Base-by-base conservation (phyloP, 1,140 invertebrate genomes). In the Limonius californicus region DNA sequence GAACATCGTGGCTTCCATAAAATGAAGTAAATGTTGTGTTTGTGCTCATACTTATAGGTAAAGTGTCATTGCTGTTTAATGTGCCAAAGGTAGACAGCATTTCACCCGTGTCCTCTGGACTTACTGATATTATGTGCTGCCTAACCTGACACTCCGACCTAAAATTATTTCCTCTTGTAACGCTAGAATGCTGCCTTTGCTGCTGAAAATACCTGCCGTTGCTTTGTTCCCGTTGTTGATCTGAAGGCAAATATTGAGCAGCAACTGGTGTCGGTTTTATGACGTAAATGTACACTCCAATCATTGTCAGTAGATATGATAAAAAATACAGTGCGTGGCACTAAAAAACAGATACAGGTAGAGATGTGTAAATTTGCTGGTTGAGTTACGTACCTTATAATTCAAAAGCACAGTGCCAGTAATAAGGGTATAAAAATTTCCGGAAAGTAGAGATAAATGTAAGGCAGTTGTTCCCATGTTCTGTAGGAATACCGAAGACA, bases 341-440 rank as follows among this genome's bases (percentile, higher is more conserved):
- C 90, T 93, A 80, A 30, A n/a, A n/a, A n/a, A n/a, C n/a, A n/a
- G n/a, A n/a, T n/a, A n/a, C n/a, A n/a, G n/a, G n/a, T n/a, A n/a
- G n/a, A n/a, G n/a, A n/a, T n/a, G n/a, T n/a, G n/a, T n/a, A n/a
- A n/a, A n/a, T n/a, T n/a, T n/a, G n/a, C n/a, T n/a, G n/a, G n/a
- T n/a, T n/a, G n/a, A n/a, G n/a, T n/a, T n/a, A n/a, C 74, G 78
- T 78, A 93, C 91, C 83, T 91, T 87, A 77, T 91, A 92, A 59
- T 89, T 84, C 75, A 93, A 92, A 61, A 92, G 81, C 67, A 88
- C 82, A 70, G 94, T 87, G 65, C 91, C 91, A 61, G 87, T 82
- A 57, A 95, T 82, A 35, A 94, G 82, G 32, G 91, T 87, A 76
- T 93, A 94, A 74, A 92, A 94, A 78, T 94, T 91, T 0, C 92